Conservation (phyloP, 2,888 invertebrate genomes). For the Coelopa pilipes region DNA sequence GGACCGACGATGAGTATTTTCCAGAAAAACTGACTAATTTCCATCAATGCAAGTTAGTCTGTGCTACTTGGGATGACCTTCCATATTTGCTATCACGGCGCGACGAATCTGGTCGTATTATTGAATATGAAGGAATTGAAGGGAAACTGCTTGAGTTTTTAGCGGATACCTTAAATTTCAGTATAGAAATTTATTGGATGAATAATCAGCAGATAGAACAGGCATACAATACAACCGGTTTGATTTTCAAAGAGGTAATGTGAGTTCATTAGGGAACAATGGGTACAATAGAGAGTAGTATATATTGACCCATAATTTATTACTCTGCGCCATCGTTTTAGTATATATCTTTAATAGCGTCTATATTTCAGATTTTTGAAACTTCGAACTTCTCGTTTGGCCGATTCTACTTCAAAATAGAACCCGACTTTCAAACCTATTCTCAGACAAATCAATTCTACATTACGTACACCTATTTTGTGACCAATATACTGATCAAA, state of each 20-base stretch:
- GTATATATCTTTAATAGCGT: no score
- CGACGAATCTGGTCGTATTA: constrained; percentile 2
- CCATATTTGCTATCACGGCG: constrained; percentile 51
- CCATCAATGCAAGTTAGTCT: constrained; percentile 54
- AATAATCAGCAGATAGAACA: no score
- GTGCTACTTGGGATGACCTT: constrained; percentile 58
- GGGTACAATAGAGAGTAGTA: no score
- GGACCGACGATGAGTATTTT: constrained; percentile 47
- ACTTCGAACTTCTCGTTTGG: constrained; percentile 55
- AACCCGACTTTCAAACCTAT: constrained; percentile 14
- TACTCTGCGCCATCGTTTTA: no score
- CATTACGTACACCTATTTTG: constrained; percentile 52
- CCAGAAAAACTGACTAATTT: constrained; percentile 54
- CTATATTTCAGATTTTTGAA: constrained; percentile 54
- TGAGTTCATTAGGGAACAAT: no score
- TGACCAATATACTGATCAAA: constrained; percentile 52
- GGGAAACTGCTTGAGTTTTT: constrained; percentile 54
- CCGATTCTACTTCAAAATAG: constrained; percentile 52
- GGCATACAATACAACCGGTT: no score
- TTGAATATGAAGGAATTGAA: constrained; percentile 53
- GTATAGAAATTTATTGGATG: no score
- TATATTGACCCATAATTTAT: no score
- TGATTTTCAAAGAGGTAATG: no score
- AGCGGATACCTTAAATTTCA: no score
- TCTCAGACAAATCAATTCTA: constrained; percentile 38